Conservation (phyloP, 2,113 vertebrate species). For the Sinocyclocheilus grahami region DNA sequence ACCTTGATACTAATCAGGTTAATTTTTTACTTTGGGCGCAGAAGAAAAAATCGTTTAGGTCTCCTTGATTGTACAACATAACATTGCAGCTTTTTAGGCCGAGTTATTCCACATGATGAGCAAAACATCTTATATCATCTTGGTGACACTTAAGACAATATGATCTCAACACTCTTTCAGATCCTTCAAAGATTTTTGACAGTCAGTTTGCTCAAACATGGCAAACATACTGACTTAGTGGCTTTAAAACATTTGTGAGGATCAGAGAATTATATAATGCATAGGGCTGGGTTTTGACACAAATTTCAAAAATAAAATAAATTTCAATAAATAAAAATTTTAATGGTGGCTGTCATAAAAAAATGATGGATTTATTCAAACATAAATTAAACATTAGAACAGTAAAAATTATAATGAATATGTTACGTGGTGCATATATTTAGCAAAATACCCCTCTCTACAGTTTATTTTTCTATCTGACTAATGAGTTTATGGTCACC, state of each 20-base stretch:
- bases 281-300: no score
- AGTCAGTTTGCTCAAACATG: not conserved
- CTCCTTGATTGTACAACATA: not conserved
- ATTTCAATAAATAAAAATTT: no score
- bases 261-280: not conserved
- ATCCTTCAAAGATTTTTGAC: not conserved
- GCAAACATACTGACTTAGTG: not conserved
- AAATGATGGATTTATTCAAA: no score
- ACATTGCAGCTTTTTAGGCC: not conserved
- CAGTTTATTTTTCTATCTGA: no score
- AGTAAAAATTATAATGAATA: no score
- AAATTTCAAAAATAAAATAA: no score
- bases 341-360: no score
- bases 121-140: not conserved
- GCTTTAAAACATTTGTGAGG: not conserved
- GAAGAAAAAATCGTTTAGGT: not conserved
- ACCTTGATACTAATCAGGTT: conserved; percentile 20
- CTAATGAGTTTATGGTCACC: no score
- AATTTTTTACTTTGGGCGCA: not conserved
- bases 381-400: no score
- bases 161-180: not conserved
- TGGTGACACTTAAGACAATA: not conserved
- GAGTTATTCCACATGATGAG: no score
- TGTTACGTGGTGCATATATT: no score
- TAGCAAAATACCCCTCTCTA: no score